Conservation (phyloP, 1,140 invertebrate genomes). For the Orchestia grillus region DNA sequence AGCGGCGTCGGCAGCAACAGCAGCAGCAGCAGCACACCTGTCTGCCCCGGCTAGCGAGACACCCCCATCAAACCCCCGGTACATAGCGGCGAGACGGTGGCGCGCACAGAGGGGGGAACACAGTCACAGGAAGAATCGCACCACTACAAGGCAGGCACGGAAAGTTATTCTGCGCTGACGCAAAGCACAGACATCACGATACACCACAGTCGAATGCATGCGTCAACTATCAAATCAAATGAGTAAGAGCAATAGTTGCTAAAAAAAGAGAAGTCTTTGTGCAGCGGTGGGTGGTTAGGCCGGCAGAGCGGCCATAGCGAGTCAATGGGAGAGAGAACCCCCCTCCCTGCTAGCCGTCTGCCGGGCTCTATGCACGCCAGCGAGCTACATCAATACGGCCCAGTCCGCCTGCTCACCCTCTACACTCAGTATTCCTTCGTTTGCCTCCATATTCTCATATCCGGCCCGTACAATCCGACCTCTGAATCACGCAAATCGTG, state of each 20-base stretch:
- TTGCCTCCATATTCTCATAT: neutral
- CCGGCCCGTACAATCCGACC: neutral
- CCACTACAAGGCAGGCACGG: neutral
- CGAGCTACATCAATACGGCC: slow-evolving; percentile 43
- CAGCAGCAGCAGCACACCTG: slow-evolving; percentile 40
- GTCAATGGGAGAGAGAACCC: neutral
- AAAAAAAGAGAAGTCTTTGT: slow-evolving; percentile 24
- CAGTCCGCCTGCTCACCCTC: neutral
- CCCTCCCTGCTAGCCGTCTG: neutral
- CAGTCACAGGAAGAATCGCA: slow-evolving; percentile 43
- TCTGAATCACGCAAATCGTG: neutral
- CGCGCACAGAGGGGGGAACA: neutral
- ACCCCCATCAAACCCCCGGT: slow-evolving; percentile 38
- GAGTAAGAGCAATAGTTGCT: neutral
- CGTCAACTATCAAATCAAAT: neutral
- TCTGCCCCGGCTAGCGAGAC: slow-evolving; percentile 29
- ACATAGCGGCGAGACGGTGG: slow-evolving; percentile 47
- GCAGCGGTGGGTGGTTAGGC: neutral
- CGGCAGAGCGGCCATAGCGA: slow-evolving; percentile 47
- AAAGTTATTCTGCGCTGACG: neutral
- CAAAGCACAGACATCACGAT: neutral
- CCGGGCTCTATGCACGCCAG: slow-evolving; percentile 42
- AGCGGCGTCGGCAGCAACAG: neutral
- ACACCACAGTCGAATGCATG: neutral
- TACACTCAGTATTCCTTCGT: neutral